Base-by-base conservation (phyloP, 1,140 invertebrate genomes). In the Macrobrachium rosenbergii region DNA sequence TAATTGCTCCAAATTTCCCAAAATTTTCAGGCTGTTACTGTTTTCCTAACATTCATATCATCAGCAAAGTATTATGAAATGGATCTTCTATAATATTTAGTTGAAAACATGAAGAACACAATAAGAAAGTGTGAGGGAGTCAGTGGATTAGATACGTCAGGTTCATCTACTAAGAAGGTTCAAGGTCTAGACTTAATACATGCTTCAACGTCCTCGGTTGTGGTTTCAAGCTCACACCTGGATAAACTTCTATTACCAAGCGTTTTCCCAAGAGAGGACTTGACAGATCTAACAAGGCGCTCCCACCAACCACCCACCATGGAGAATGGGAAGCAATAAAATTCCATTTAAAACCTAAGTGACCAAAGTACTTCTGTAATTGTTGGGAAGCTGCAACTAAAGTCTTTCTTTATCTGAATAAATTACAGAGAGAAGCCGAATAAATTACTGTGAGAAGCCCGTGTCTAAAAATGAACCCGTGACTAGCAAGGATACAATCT, bases 271-370 rank as follows among this genome's bases (percentile, higher is more conserved):
- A 89, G 21, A 59, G 28, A 0, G 3, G n/a, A 43, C 59, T 89
- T 89, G 17, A 89, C 81, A 64, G 87, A 69, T 16, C 80, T 45
- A 88, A n/a, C n/a, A n/a, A n/a, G n/a, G n/a, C n/a, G n/a, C n/a
- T n/a, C n/a, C n/a, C n/a, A n/a, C n/a, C n/a, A n/a, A 87, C 87
- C 67, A 87, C 85, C 85, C 87, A 88, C 87, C 85, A 88, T 52
- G 87, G 87, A 37, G 87, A 58, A 62, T 45, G 5, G 17, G 45
- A 59, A n/a, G 63, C 77, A 28, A 89, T 89, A 43, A 89, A 89
- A 62, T 89, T 89, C 88, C 78, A 89, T 63, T 73, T 52, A 69
- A 45, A 59, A 5, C 52, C 37, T 67, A 84, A 76, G 11, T 28
- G 76, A 21, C 72, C 69, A 52, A 37, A 86, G 16, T 62, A n/a